Percentiles rank a stretch among this genome's conserved stretches.
Evolutionary conservation across 2,113 vertebrate species (phyloP).

Genomic region (Rhabdomys dilectus): DNA sequence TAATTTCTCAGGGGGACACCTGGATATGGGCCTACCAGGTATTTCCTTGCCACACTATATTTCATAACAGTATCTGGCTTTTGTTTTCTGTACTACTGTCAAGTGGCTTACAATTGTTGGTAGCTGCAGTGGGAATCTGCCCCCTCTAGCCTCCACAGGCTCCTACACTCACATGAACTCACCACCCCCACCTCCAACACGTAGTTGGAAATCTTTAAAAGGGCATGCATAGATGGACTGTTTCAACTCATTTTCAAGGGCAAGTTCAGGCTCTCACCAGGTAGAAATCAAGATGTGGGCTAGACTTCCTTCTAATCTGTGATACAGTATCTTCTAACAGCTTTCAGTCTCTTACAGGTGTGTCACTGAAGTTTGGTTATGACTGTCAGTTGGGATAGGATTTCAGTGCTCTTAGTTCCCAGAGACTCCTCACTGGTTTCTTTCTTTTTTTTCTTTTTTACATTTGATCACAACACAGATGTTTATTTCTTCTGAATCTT

Average conservation of each 20-base stretch:
- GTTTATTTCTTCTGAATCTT: conserved; percentile 6
- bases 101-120: not conserved
- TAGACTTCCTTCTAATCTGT: not conserved
- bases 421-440: not conserved
- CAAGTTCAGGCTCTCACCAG: not conserved
- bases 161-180: not conserved
- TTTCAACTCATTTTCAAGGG: not conserved
- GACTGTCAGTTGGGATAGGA: not conserved
- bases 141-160: not conserved
- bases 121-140: not conserved
- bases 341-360: not conserved
- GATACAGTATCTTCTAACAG: not conserved
- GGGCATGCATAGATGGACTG: not conserved
- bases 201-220: not conserved
- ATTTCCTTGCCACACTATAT: too few relatives aligned
- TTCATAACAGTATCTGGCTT: too few relatives aligned
- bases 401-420: not conserved
- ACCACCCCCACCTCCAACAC: not conserved
- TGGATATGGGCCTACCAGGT: too few relatives aligned
- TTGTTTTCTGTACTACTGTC: not conserved
- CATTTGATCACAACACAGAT: not conserved
- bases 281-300: not conserved
- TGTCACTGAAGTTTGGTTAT: not conserved
- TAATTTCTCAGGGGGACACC: too few relatives aligned
- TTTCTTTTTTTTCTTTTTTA: too few relatives aligned